Conservation (phyloP, 2,888 invertebrate genomes). For the Eupsilia transversa region DNA sequence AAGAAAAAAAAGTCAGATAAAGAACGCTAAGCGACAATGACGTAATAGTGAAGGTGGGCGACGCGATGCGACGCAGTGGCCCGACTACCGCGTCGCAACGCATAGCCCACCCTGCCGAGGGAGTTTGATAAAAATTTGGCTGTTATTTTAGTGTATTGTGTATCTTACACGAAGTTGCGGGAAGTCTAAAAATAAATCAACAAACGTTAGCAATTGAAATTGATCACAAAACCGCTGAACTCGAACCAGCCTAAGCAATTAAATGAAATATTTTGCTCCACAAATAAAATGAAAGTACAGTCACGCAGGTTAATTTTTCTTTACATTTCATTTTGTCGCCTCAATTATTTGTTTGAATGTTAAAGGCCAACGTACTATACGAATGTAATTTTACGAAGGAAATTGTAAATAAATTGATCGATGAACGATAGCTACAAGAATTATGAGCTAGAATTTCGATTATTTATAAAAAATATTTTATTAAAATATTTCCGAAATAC, state of each 20-base stretch:
- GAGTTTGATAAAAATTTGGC: too few relatives aligned
- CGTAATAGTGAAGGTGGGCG: too few relatives aligned
- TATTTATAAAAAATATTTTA: not conserved
- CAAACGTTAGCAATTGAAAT: not conserved
- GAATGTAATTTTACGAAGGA: conserved; percentile 24
- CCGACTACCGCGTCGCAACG: too few relatives aligned
- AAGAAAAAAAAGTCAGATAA: too few relatives aligned
- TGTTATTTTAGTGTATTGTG: too few relatives aligned
- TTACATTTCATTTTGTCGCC: conserved; percentile 39
- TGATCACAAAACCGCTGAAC: conserved; percentile 9
- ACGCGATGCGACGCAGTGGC: too few relatives aligned
- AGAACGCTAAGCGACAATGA: too few relatives aligned
- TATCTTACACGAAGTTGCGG: too few relatives aligned
- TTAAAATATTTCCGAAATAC: not conserved
- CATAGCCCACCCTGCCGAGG: too few relatives aligned
- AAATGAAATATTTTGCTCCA: conserved; percentile 14
- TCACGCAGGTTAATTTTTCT: conserved; percentile 51
- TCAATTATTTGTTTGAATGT: conserved; percentile 33
- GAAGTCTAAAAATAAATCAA: not conserved
- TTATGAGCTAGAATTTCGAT: too few relatives aligned
- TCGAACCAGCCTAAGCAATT: conserved; percentile 29
- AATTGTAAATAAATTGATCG: conserved; percentile 33
- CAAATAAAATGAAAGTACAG: conserved; percentile 48
- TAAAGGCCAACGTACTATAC: not conserved
- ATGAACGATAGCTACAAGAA: not conserved